Conservation (phyloP, 2,888 invertebrate species). For the Sarcophaga rosellei region DNA sequence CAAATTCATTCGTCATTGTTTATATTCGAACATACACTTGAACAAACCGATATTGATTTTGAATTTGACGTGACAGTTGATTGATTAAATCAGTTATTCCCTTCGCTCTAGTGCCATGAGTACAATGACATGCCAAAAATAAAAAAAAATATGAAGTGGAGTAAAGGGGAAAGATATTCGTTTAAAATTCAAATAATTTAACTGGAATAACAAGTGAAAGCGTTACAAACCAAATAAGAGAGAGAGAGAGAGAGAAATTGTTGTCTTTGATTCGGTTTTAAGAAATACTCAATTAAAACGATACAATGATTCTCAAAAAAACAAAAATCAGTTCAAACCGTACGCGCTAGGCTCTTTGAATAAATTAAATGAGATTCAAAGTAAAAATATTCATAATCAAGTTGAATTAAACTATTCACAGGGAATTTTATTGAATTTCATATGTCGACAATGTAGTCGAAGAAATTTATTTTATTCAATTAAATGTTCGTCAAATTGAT, state of each 20-base stretch:
- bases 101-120: slow-evolving; percentile 53
- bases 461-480: too few relatives aligned
- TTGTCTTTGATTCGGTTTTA: background rate
- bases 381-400: too few relatives aligned
- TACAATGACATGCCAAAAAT: slow-evolving; percentile 54
- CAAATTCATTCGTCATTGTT: slow-evolving; percentile 64
- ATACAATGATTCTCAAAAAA: background rate
- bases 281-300: slow-evolving; percentile 6
- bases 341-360: too few relatives aligned
- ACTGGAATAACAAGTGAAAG: slow-evolving; percentile 47
- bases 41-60: slow-evolving; percentile 47
- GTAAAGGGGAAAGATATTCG: background rate
- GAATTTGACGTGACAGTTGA: slow-evolving; percentile 61
- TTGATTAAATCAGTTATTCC: slow-evolving; percentile 62
- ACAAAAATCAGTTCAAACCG: too few relatives aligned
- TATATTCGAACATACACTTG: slow-evolving; percentile 31
- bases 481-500: too few relatives aligned
- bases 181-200: slow-evolving; percentile 11
- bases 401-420: too few relatives aligned
- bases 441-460: too few relatives aligned
- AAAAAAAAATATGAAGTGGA: background rate
- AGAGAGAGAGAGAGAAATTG: background rate
- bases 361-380: too few relatives aligned
- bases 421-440: too few relatives aligned
- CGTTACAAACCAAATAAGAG: slow-evolving; percentile 15